Percentiles rank a stretch among this genome's conserved stretches.
phyloP scores from a whole-genome alignment of 2,888 invertebrate species.

The Apodemia hepburni region DNA sequence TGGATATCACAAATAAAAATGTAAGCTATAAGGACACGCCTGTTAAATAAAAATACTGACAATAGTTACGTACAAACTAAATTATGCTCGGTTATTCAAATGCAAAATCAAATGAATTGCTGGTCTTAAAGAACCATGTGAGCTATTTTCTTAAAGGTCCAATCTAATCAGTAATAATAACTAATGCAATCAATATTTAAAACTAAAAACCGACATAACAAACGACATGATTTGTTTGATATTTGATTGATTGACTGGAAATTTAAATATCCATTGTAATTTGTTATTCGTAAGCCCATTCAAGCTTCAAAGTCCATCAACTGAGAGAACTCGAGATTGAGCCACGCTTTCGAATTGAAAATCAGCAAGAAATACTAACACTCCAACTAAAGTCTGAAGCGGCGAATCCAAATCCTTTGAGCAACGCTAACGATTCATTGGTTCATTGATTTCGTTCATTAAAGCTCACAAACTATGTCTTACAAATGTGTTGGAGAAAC shows the following conservation, averaged over 20 bases:
- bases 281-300: not conserved
- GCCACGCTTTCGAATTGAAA: conserved; percentile 21
- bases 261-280: conserved; percentile 6
- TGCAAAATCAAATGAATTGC: too few species aligned
- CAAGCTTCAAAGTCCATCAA: conserved; percentile 3
- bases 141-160: too few species aligned
- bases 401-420: conserved; percentile 18
- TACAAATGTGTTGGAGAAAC: conserved; percentile 5
- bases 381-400: conserved; percentile 12
- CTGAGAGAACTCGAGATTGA: not conserved
- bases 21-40: too few species aligned
- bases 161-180: too few species aligned
- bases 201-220: not conserved
- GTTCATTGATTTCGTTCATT: conserved; percentile 15
- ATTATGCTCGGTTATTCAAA: too few species aligned
- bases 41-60: too few species aligned
- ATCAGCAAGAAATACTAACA: conserved; percentile 24
- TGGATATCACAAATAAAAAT: too few species aligned
- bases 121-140: too few species aligned
- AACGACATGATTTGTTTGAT: too few species aligned
- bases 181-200: not conserved
- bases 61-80: too few species aligned
- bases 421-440: conserved; percentile 14
- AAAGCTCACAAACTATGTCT: conserved; percentile 10
- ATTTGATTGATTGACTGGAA: not conserved